These are phyloP conservation scores for Eclectus roratus DNA, from an alignment of 2,113 vertebrate genomes.

Conservation along the genomic window DNA sequence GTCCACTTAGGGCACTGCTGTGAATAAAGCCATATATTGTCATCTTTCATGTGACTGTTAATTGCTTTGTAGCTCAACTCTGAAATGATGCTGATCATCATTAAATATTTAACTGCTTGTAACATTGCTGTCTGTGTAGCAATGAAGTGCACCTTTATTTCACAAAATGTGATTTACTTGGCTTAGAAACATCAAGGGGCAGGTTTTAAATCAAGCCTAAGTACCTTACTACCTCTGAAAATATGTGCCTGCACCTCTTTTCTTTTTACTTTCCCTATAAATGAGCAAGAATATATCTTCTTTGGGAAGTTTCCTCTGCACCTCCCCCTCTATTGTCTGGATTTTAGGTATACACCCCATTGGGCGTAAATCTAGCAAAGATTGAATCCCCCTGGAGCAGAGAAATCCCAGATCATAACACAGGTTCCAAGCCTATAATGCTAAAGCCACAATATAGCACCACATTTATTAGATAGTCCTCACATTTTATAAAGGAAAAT, in stretches of 20 bases:
- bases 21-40: background rate
- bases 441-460: background rate
- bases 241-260: background rate
- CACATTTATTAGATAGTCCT: conserved; percentile 59
- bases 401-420: background rate
- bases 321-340: background rate
- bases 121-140: background rate
- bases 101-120: background rate
- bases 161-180: background rate
- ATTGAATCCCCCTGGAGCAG: conserved; percentile 25
- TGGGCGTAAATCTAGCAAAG: conserved; percentile 4
- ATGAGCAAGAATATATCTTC: background rate
- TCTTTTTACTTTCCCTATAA: background rate
- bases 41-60: background rate
- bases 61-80: background rate
- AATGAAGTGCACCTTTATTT: background rate
- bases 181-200: background rate
- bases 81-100: background rate
- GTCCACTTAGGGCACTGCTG: background rate
- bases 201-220: background rate
- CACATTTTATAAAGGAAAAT: conserved; percentile 49
- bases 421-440: conserved; percentile 32
- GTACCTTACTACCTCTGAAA: background rate
- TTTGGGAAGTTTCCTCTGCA: background rate
- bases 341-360: background rate